Evolutionary conservation across 2,113 vertebrate species (phyloP).

Genomic region (Xenopus tropicalis): UCB_Xtro_10.0 CM004451.2:86124501-86125000

Average conservation of each 20-base stretch:
- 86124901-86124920: too few species aligned
- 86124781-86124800: background rate
- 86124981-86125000: too few species aligned
- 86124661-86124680: constrained; percentile 15
- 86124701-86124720: constrained; percentile 28
- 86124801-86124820: constrained; percentile 5
- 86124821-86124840: background rate
- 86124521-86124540: too few species aligned
- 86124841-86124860: too few species aligned
- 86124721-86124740: constrained; percentile 38
- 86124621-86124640: background rate
- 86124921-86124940: too few species aligned
- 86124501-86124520: too few species aligned
- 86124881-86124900: too few species aligned
- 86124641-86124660: constrained; percentile 17
- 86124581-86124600: background rate
- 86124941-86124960: too few species aligned
- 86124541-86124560: background rate
- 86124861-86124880: too few species aligned
- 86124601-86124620: constrained; percentile 3
- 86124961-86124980: too few species aligned
- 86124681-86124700: constrained; percentile 35
- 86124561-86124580: background rate
- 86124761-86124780: constrained; percentile 19
- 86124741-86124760: constrained; percentile 18